Base-by-base conservation (phyloP, 1,140 invertebrate species). In the Monochamus saltuarius region DNA sequence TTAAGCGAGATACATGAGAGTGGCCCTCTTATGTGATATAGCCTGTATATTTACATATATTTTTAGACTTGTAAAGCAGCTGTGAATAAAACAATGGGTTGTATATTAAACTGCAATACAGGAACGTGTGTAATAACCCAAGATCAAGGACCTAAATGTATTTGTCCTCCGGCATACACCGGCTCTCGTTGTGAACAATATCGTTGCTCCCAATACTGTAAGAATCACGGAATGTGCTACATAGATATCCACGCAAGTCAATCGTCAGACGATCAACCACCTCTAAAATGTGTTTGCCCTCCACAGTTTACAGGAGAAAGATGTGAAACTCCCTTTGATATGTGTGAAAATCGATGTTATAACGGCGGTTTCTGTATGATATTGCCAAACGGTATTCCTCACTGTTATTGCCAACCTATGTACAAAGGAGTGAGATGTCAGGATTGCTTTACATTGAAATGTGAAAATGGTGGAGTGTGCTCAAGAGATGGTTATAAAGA, bases 181-280 rank as follows among this genome's bases (percentile, higher is more conserved):
- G 87, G 87, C 0, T 69, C 78, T 4, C 72, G 77, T 0, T 89
- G 87, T 75, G 82, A 88, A 64, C 80, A 82, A 38, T 87, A 86
- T 69, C 75, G 82, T 13, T 88, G 86, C 70, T 83, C 82, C 0
- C 80, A 83, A 42, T 81, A 81, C 68, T 89, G 88, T 64, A 77
- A 79, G 61, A 88, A 87, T 74, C 82, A 82, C 65, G 86, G 84
- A 17, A 73, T 82, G 6, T 89, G 87, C 65, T 81, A 81, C 42
- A 70, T 74, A 13, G 79, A 81, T 67, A 54, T 74, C 0, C 61
- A 37, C 37, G 55, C 71, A n/a, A 17, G 59, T 9, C 55, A 59
- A 47, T 60, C 61, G 13, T 53, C 61, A 22, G 68, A 64, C 35
- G 47, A 58, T 4, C 62, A 67, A 54, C 64, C 73, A 1, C 72